Percentiles rank a stretch among this genome's conserved stretches.
phyloP scores from a whole-genome alignment of 2,888 invertebrate genomes.

The Lasioglossum oenotherae region DNA sequence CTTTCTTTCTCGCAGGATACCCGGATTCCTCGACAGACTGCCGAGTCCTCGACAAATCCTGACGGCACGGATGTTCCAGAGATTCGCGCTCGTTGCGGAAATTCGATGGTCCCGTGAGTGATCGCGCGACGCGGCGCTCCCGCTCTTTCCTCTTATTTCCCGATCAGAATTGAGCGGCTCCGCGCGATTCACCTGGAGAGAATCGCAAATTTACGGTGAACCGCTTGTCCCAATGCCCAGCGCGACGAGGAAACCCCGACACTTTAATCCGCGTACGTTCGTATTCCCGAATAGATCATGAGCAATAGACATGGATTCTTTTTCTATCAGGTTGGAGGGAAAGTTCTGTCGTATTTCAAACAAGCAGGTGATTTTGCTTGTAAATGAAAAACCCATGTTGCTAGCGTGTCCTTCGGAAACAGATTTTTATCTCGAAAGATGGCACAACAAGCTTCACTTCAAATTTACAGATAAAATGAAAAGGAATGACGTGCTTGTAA shows the following conservation, averaged over 20 bases:
- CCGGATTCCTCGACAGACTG: constrained; percentile 60
- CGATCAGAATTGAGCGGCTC: constrained; percentile 27
- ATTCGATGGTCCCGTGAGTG: constrained; percentile 30
- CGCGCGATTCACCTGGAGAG: not conserved
- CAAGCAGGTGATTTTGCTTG: too few species aligned
- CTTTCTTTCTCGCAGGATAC: constrained; percentile 20
- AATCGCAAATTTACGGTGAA: not conserved
- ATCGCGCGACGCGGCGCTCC: constrained; percentile 17
- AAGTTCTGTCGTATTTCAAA: too few species aligned
- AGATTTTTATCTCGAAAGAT: too few species aligned
- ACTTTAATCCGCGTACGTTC: too few species aligned
- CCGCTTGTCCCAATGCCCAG: not conserved
- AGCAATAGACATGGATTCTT: too few species aligned
- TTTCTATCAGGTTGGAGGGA: too few species aligned
- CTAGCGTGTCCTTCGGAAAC: too few species aligned
- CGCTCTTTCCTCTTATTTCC: constrained; percentile 22
- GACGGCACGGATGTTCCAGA: not conserved
- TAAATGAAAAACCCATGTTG: too few species aligned
- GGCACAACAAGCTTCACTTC: too few species aligned
- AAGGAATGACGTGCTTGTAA: too few species aligned
- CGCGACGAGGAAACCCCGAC: not conserved
- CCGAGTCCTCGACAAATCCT: constrained; percentile 51
- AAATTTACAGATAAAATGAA: too few species aligned
- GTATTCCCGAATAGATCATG: too few species aligned
- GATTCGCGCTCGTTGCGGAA: constrained; percentile 23